Percentiles rank a stretch among this genome's conserved stretches.
These are phyloP conservation scores for Ceratosolen solmsi DNA, from an alignment of 1,140 invertebrate species.

Conservation along the genomic window DNA sequence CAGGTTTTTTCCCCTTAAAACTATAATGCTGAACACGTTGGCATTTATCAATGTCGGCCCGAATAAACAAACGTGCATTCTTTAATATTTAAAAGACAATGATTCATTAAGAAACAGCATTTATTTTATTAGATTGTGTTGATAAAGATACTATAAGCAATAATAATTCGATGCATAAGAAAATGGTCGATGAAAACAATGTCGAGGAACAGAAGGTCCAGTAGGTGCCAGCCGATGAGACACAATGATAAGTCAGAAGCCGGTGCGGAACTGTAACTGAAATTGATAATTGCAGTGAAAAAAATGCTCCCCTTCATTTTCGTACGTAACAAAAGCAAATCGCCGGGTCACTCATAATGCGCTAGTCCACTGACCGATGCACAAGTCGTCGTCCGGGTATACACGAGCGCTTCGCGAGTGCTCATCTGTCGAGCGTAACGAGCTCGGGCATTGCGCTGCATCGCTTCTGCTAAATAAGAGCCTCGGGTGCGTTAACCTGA, in stretches of 20 bases:
- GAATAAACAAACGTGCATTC: not conserved
- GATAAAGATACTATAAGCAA: too few relatives aligned
- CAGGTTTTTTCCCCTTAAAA: constrained; percentile 1
- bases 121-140: too few relatives aligned
- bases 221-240: not conserved
- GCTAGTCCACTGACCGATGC: constrained; percentile 6
- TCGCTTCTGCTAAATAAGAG: not conserved
- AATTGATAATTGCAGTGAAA: constrained; percentile 43
- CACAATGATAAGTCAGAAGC: not conserved
- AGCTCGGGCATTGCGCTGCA: not conserved
- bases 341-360: not conserved
- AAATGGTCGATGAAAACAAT: not conserved
- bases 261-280: not conserved
- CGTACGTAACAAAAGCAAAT: constrained; percentile 27
- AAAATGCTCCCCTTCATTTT: constrained; percentile 18
- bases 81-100: not conserved
- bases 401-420: not conserved
- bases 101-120: too few relatives aligned
- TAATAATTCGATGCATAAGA: too few relatives aligned
- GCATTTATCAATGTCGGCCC: not conserved
- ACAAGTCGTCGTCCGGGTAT: not conserved
- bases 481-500: constrained; percentile 69
- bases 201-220: not conserved
- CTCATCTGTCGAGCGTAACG: not conserved
- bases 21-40: not conserved